These are phyloP conservation scores for Chaetophractus vellerosus DNA, from an alignment of 2,797 vertebrate species.

Conservation along the genomic window DNA sequence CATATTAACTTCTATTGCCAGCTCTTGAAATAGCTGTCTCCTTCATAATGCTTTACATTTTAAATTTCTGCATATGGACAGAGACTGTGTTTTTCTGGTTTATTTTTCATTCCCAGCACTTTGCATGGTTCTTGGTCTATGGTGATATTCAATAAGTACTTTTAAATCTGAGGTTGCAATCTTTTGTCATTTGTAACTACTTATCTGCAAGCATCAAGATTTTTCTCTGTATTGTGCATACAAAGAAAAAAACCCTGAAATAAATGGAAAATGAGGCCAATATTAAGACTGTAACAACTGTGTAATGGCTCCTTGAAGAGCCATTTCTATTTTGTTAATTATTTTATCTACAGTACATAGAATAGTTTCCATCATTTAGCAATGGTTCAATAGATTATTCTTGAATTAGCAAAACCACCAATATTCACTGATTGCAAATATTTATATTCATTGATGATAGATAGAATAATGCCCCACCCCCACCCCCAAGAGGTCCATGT, in stretches of 20 bases:
- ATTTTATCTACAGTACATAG: neutral
- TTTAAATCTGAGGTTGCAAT: neutral
- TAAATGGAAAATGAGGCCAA: neutral
- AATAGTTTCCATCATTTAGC: neutral
- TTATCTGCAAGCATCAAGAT: neutral
- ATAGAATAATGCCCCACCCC: neutral
- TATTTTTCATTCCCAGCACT: neutral
- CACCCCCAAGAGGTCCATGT: no score
- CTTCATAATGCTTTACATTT: neutral
- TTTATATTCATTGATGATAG: neutral
- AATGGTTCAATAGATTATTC: neutral
- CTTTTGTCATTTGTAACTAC: neutral
- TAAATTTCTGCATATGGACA: neutral
- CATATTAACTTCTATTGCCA: neutral
- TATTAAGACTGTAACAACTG: neutral
- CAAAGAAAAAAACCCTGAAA: neutral
- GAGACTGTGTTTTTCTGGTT: neutral
- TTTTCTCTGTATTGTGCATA: neutral
- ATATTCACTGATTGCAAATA: neutral
- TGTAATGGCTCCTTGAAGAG: neutral
- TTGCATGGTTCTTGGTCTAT: neutral
- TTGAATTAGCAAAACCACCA: neutral
- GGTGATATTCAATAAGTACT: neutral
- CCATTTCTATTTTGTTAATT: neutral
- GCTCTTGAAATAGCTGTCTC: neutral